A percentile compares a stretch with the other conserved stretches of the same genome.
phyloP scores from a whole-genome alignment of 2,113 vertebrate species.

The Falcunculus frontatus region DNA sequence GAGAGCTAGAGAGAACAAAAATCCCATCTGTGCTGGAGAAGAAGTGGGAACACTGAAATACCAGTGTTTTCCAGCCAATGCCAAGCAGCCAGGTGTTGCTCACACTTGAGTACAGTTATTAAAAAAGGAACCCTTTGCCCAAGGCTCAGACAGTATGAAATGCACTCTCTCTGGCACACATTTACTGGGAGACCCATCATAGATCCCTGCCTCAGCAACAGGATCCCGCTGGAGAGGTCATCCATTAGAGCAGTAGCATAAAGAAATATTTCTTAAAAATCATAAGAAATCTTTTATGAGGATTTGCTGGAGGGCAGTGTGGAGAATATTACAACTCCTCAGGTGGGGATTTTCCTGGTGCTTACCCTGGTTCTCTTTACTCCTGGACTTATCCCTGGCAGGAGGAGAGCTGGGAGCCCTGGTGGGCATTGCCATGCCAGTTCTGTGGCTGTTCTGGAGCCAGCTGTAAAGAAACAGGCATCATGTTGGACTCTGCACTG shows the following conservation, averaged over 20 bases:
- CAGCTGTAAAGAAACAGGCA: not conserved
- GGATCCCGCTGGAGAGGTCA: not conserved
- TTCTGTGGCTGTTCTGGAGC: not conserved
- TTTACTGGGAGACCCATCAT: not conserved
- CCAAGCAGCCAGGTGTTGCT: not conserved
- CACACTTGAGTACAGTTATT: not conserved
- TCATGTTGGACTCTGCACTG: rapidly evolving
- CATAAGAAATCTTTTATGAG: not conserved
- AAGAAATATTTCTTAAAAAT: not conserved
- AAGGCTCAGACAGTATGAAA: not conserved
- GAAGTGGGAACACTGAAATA: not conserved
- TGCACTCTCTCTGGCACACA: not conserved
- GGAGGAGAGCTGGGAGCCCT: not conserved
- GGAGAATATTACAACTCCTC: not conserved
- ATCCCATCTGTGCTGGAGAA: not conserved
- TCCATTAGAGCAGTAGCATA: not conserved
- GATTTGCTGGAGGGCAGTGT: not conserved
- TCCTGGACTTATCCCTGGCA: not conserved
- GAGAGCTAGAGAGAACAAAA: not conserved
- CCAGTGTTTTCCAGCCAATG: not conserved
- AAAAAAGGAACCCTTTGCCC: not conserved
- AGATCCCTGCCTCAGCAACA: not conserved
- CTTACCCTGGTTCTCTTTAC: not conserved
- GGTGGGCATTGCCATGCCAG: not conserved
- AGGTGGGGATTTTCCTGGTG: not conserved